Base-by-base conservation (phyloP, 2,797 vertebrate genomes). In the Xyrichtys novacula region DNA sequence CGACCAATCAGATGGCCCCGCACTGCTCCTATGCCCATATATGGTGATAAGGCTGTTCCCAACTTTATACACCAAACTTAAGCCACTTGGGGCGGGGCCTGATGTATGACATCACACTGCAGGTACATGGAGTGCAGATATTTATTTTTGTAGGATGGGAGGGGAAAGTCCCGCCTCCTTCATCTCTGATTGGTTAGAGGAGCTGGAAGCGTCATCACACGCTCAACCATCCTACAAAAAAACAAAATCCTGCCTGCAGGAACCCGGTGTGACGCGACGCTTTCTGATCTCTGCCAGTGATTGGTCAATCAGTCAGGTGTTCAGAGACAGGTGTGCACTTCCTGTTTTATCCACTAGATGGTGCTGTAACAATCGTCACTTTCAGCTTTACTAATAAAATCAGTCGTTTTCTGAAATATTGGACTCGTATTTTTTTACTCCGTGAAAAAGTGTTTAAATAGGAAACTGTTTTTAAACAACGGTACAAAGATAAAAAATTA, bases 231-330 rank as follows among this genome's bases (percentile, higher is more conserved):
- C n/a, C n/a, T n/a, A n/a, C n/a, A n/a, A n/a, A n/a, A n/a, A n/a
- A n/a, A n/a, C n/a, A n/a, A n/a, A n/a, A n/a, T n/a, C n/a, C n/a
- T n/a, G n/a, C n/a, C n/a, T n/a, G n/a, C n/a, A n/a, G n/a, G n/a
- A n/a, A n/a, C n/a, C n/a, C n/a, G n/a, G n/a, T n/a, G 62, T 54
- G 17, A 57, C 15, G n/a, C 36, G 28, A 47, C 53, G 25, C 36
- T 25, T 39, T 9, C 26, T 50, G 29, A 32, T 39, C 23, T 38
- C 11, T 52, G 22, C 32, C 10, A 26, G 20, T 38, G 44, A 43
- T 11, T 9, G 23, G 14, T 44, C 7, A 15, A 43, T 40, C 15
- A 17, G 22, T 19, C 44, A 38, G 32, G 31, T 53, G 29, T 44
- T 11, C 15, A 10, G 19, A 46, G 22, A 14, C 19, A 32, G 12